phyloP scores from a whole-genome alignment of 2,113 vertebrate genomes.

The Acrocephalus kingi region DNA sequence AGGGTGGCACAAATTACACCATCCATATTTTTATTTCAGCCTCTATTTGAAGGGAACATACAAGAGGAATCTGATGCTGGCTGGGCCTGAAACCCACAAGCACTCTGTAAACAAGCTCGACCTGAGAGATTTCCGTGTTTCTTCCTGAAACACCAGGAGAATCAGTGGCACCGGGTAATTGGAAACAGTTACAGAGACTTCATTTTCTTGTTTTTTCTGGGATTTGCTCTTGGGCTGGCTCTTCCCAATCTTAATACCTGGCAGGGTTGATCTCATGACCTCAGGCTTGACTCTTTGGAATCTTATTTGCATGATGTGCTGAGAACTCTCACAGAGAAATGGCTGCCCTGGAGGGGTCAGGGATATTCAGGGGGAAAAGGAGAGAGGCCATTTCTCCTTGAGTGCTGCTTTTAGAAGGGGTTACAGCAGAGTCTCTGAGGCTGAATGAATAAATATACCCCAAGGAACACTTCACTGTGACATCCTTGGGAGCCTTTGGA shows the following conservation, averaged over 20 bases:
- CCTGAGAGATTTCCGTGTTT: not conserved
- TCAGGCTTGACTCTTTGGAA: not conserved
- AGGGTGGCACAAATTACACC: slow-evolving; percentile 47
- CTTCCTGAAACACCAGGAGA: slow-evolving; percentile 23
- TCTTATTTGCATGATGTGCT: not conserved
- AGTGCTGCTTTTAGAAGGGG: slow-evolving; percentile 9
- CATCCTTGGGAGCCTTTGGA: not conserved
- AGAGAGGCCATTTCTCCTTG: not conserved
- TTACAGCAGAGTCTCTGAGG: not conserved
- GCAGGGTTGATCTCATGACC: not conserved
- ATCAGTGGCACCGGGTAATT: not conserved
- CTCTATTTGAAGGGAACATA: slow-evolving; percentile 23
- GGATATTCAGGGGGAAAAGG: not conserved
- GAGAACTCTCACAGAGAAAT: not conserved
- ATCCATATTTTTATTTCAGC: slow-evolving; percentile 45
- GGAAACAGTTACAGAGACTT: slow-evolving; percentile 11
- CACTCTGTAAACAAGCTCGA: slow-evolving; percentile 9
- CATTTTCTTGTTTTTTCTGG: slow-evolving; percentile 7
- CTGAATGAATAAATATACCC: not conserved
- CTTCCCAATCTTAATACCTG: slow-evolving; percentile 32
- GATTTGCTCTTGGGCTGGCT: slow-evolving; percentile 14
- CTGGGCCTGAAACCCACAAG: slow-evolving; percentile 2
- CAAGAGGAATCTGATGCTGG: slow-evolving; percentile 18
- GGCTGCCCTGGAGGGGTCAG: not conserved
- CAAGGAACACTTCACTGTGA: not conserved